A percentile compares a stretch with the other conserved stretches of the same genome.
These are phyloP conservation scores for Eufriesea mexicana DNA, from an alignment of 1,140 invertebrate genomes.

Conservation along the genomic window DNA sequence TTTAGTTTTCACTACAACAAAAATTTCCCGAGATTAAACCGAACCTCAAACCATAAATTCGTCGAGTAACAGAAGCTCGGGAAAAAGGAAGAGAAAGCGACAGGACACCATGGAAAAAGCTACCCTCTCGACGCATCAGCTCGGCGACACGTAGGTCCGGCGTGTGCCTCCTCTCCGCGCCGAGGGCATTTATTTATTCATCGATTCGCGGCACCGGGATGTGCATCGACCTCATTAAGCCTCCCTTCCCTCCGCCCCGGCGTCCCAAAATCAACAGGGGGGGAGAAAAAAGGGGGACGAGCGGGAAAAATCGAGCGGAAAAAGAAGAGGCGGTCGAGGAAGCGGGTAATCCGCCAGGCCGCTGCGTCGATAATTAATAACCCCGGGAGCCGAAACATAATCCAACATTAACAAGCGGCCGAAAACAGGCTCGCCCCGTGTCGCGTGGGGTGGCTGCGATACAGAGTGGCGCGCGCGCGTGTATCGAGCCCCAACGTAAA, in stretches of 20 bases:
- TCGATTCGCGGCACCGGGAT: background rate
- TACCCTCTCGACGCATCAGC: too few species aligned
- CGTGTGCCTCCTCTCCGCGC: background rate
- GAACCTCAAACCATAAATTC: too few species aligned
- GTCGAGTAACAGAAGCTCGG: too few species aligned
- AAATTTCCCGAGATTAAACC: too few species aligned
- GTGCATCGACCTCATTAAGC: slow-evolving; percentile 17
- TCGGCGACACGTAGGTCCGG: background rate
- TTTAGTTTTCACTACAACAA: too few species aligned
- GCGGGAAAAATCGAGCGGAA: background rate
- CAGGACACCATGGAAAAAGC: too few species aligned
- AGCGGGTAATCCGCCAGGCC: background rate
- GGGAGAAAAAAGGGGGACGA: background rate
- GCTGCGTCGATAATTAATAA: slow-evolving; percentile 47
- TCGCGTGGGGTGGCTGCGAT: background rate
- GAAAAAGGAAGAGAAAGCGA: too few species aligned
- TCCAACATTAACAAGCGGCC: slow-evolving; percentile 46
- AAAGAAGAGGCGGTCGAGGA: background rate
- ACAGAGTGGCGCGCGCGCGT: background rate
- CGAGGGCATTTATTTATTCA: slow-evolving; percentile 6
- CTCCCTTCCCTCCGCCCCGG: background rate
- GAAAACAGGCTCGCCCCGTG: background rate
- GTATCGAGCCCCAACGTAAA: slow-evolving; percentile 5
- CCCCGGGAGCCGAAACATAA: slow-evolving; percentile 38
- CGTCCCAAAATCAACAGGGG: background rate